Evolutionary conservation across 2,797 vertebrate species (phyloP).

Genomic region (Peromyscus eremicus): DNA sequence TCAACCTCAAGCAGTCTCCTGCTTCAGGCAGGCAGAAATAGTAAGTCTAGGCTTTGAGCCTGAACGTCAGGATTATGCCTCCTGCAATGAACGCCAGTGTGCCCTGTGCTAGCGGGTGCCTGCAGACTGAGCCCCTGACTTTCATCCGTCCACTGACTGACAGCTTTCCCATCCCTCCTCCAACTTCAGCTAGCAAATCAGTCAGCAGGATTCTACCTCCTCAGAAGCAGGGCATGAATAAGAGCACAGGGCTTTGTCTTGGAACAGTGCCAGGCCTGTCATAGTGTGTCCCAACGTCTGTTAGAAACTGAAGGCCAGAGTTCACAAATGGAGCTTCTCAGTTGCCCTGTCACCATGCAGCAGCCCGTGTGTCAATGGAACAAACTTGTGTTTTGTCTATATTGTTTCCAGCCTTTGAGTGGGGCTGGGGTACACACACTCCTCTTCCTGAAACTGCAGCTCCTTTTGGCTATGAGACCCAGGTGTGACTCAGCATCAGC

Average conservation of each 20-base stretch:
- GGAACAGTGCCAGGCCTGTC: background rate
- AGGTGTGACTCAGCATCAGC: background rate
- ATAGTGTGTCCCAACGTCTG: background rate
- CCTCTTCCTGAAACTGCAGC: background rate
- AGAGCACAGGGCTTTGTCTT: background rate
- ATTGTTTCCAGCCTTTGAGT: background rate
- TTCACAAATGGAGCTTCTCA: background rate
- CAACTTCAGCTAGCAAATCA: background rate
- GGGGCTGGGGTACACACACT: background rate
- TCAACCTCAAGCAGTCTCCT: background rate
- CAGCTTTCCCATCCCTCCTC: no score
- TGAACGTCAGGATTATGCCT: background rate
- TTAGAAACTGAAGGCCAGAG: background rate
- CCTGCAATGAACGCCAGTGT: background rate
- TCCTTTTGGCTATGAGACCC: background rate
- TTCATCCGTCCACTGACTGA: background rate
- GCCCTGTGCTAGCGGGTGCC: background rate
- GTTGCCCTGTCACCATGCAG: background rate
- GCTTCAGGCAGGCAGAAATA: background rate
- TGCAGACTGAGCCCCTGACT: background rate
- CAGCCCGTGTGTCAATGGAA: background rate
- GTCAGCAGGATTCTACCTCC: background rate
- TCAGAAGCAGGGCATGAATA: no score
- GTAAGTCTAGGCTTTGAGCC: background rate
- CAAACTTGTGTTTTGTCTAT: background rate